Percentiles rank a stretch among this genome's conserved stretches.
Conservation (phyloP, 2,113 vertebrate genomes). For the Pseudolaguvia tuberculata region DNA sequence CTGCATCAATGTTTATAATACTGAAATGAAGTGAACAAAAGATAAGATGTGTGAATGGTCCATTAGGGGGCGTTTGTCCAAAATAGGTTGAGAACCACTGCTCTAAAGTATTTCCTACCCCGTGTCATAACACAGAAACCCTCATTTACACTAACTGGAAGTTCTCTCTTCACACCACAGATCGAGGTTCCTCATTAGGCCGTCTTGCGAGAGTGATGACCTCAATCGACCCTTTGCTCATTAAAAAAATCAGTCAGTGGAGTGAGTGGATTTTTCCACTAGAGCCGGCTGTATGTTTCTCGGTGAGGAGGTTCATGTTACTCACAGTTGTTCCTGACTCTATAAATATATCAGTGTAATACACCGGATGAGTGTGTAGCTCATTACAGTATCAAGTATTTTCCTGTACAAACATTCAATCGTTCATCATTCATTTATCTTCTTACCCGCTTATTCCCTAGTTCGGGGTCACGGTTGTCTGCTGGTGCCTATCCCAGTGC, state of each 20-base stretch:
- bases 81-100: no score
- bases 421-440: no score
- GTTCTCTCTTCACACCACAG: slow-evolving; percentile 1
- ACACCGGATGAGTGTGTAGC: neutral
- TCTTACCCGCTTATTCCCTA: no score
- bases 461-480: no score
- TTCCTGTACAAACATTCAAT: neutral
- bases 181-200: slow-evolving; percentile 16
- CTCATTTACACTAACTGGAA: neutral
- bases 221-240: slow-evolving; percentile 33
- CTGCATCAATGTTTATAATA: no score
- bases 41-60: no score
- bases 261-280: slow-evolving; percentile 14
- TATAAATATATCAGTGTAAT: neutral
- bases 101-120: neutral
- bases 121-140: neutral
- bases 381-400: neutral
- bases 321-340: neutral
- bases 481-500: no score
- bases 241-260: slow-evolving; percentile 27
- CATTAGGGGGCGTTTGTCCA: no score
- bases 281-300: neutral
- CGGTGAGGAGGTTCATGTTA: slow-evolving; percentile 1
- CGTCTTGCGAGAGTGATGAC: slow-evolving; percentile 1
- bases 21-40: no score